Conservation (phyloP, 2,797 vertebrate genomes). For the Helostoma temminkii region DNA sequence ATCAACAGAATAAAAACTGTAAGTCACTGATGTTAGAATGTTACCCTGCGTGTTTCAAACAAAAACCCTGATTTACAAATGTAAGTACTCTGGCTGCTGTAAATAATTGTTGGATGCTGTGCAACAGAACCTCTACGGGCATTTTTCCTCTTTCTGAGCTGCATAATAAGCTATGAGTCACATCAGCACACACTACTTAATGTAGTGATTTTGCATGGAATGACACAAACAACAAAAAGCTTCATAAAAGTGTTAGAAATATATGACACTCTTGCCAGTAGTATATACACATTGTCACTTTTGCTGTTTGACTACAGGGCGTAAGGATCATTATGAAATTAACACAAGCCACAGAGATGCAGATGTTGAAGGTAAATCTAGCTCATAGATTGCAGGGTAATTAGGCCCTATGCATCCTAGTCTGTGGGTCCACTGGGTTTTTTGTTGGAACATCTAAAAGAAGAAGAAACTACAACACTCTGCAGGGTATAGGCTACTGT, state of each 20-base stretch:
- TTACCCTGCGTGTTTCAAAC: neutral
- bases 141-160: constrained; percentile 31
- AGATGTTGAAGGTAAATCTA: no score
- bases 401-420: no score
- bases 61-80: neutral
- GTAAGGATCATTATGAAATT: no score
- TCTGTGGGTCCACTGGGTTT: no score
- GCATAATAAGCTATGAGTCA: constrained; percentile 42
- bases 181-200: neutral
- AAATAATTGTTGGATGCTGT: constrained; percentile 26
- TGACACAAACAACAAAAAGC: neutral
- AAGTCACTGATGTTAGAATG: constrained; percentile 20
- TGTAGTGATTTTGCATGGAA: neutral
- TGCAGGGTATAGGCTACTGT: no score
- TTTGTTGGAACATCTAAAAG: no score
- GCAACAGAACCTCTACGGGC: constrained; percentile 12
- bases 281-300: no score
- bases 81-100: constrained; percentile 3
- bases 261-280: no score
- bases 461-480: no score
- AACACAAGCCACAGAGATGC: no score
- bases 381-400: no score
- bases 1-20: constrained; percentile 8
- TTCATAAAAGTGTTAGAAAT: neutral
- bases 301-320: no score